Evolutionary conservation across 1,140 invertebrate species (phyloP).

Genomic region (Tetramorium simillimum): DNA sequence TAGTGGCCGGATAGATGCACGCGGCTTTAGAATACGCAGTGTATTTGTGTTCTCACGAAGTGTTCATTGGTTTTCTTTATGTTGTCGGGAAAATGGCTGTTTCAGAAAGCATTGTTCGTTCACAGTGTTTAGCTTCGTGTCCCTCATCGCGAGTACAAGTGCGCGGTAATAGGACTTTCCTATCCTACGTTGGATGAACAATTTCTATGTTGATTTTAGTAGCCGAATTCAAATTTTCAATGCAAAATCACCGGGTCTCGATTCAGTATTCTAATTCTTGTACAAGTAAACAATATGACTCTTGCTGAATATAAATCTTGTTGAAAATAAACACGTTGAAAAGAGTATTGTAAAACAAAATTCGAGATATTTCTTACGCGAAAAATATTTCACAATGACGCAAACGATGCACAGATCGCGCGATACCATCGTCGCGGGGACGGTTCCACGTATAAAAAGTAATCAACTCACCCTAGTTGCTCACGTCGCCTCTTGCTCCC

Average conservation of each 20-base stretch:
- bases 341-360: not conserved
- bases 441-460: not conserved
- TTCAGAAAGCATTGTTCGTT: conserved; percentile 49
- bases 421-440: not conserved
- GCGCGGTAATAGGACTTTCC: not conserved
- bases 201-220: conserved; percentile 10
- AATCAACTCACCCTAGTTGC: not conserved
- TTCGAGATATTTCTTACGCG: not conserved
- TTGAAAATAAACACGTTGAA: not conserved
- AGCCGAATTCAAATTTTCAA: conserved; percentile 1
- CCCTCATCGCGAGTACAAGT: conserved; percentile 12
- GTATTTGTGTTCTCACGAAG: conserved; percentile 34
- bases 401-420: not conserved
- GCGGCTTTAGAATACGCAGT: conserved; percentile 25
- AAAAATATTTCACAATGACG: not conserved
- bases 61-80: conserved; percentile 44
- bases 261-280: not conserved
- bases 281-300: not conserved
- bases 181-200: not conserved
- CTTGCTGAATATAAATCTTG: not conserved
- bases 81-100: conserved; percentile 40
- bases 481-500: not conserved
- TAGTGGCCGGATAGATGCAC: not conserved
- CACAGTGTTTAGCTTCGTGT: conserved; percentile 1
- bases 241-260: not conserved